Evolutionary conservation across 1,140 invertebrate species (phyloP).

Genomic region (Megalonaias nervosa): DNA sequence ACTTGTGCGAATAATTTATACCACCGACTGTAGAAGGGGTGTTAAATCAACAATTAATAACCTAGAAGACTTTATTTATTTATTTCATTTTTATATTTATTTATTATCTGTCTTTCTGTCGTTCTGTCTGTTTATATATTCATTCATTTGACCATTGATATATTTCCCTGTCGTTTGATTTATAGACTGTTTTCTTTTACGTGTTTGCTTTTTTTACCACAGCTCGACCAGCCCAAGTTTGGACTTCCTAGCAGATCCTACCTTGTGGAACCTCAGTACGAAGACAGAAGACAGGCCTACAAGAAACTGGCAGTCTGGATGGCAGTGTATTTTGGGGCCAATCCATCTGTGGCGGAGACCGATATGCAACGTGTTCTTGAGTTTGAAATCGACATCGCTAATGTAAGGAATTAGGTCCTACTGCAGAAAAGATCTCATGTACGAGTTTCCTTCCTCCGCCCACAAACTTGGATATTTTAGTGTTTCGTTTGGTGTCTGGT

Average conservation of each 20-base stretch:
- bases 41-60: too few relatives aligned
- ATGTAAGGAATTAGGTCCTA: constrained; percentile 72
- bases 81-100: too few relatives aligned
- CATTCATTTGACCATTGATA: too few relatives aligned
- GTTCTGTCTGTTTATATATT: background rate
- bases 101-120: too few relatives aligned
- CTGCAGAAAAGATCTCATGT: background rate
- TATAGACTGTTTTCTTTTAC: background rate
- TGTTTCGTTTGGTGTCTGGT: too few relatives aligned
- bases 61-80: too few relatives aligned
- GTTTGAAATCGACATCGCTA: constrained; percentile 86
- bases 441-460: too few relatives aligned
- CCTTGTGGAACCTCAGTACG: constrained; percentile 81
- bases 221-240: constrained; percentile 87
- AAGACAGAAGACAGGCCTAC: constrained; percentile 77
- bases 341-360: constrained; percentile 73
- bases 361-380: constrained; percentile 82
- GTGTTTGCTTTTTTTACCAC: constrained; percentile 39
- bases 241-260: constrained; percentile 85
- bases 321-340: constrained; percentile 81
- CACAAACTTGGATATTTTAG: too few relatives aligned
- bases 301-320: constrained; percentile 85
- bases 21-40: too few relatives aligned
- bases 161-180: background rate
- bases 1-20: too few relatives aligned